Conservation (phyloP, 2,888 invertebrate genomes). For the Alcis repandata region DNA sequence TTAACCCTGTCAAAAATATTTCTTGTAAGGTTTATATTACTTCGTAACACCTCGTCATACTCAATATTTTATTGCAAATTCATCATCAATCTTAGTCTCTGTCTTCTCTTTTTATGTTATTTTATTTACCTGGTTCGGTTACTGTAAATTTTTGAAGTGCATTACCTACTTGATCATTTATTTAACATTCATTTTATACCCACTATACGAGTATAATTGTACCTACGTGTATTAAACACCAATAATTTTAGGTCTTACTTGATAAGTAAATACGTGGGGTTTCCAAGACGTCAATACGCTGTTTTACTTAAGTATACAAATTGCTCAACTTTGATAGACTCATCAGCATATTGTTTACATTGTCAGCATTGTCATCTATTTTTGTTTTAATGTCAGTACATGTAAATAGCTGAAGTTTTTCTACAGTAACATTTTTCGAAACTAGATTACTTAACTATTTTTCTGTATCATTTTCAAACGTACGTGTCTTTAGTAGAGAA, state of each 20-base stretch:
- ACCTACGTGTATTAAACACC: neutral
- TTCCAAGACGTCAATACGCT: neutral
- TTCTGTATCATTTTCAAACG: neutral
- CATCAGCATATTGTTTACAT: conserved; percentile 18
- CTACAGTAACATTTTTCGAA: neutral
- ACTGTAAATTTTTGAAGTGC: neutral
- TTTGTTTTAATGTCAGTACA: neutral
- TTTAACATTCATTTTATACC: too few relatives aligned
- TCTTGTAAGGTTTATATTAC: too few relatives aligned
- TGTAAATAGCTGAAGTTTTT: conserved; percentile 16
- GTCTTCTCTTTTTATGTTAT: neutral
- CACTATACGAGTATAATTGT: too few relatives aligned
- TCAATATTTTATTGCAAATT: too few relatives aligned
- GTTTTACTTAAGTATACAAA: neutral
- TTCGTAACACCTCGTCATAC: too few relatives aligned
- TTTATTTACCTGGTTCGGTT: neutral
- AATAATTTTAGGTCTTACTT: neutral
- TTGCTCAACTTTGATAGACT: conserved; percentile 14
- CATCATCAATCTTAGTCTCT: too few relatives aligned
- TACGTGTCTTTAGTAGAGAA: neutral
- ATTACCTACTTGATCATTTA: too few relatives aligned
- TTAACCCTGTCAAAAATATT: too few relatives aligned
- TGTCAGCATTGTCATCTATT: conserved; percentile 14
- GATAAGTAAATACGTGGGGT: neutral
- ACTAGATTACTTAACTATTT: neutral